Conservation (phyloP, 2,797 vertebrate genomes). For the Pyrocephalus nanus region DNA sequence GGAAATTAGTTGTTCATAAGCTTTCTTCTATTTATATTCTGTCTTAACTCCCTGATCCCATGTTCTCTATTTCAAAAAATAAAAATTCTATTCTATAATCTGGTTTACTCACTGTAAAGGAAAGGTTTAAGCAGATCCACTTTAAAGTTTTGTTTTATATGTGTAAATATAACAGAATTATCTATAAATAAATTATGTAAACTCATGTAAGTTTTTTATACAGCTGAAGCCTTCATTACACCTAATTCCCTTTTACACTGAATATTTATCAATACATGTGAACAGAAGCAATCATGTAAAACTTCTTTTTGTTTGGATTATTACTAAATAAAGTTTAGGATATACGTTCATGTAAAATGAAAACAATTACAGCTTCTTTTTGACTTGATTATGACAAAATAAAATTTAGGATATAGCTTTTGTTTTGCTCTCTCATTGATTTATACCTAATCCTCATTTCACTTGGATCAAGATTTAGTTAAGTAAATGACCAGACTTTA, state of each 20-base stretch:
- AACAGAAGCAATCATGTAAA: not conserved
- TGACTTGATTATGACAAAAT: not conserved
- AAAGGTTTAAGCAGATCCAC: not conserved
- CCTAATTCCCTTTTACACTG: not conserved
- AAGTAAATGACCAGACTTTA: not conserved
- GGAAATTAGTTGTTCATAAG: not conserved
- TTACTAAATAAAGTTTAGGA: not conserved
- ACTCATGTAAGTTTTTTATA: not conserved
- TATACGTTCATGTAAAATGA: not conserved
- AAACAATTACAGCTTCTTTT: not conserved
- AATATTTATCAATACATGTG: not conserved
- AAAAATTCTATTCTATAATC: not conserved
- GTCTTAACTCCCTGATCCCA: not conserved
- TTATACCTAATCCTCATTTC: not conserved
- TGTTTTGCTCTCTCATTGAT: not conserved
- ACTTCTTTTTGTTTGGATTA: not conserved
- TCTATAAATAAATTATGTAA: not conserved
- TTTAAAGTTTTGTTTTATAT: not conserved
- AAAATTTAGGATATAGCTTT: not conserved
- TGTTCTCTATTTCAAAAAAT: not conserved
- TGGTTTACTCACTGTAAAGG: not conserved
- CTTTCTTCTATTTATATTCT: not conserved
- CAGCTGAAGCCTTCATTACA: not conserved
- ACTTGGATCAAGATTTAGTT: not conserved
- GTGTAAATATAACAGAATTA: not conserved